Evolutionary conservation across 2,113 vertebrate genomes (phyloP).

Genomic region (Pycnonotus jocosus): DNA sequence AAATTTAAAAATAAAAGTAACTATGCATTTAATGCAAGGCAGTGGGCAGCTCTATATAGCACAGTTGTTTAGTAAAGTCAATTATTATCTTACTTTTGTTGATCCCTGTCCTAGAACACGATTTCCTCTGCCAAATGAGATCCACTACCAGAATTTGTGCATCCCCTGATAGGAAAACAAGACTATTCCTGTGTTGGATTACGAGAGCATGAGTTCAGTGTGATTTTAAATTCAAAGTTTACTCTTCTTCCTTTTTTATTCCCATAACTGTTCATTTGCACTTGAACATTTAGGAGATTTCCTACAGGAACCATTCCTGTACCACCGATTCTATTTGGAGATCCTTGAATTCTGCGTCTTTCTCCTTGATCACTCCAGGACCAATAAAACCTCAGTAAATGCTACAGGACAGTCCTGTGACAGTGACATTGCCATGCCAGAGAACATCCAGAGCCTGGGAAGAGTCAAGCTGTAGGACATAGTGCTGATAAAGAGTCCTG

Average conservation of each 20-base stretch:
- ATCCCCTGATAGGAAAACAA: not conserved
- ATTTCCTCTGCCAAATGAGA: not conserved
- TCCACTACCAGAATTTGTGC: not conserved
- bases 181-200: not conserved
- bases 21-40: not conserved
- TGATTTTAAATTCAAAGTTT: not conserved
- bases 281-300: not conserved
- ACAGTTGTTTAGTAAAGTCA: not conserved
- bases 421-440: not conserved
- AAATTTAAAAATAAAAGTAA: not conserved
- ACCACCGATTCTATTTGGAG: fast-evolving
- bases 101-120: not conserved
- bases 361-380: not conserved
- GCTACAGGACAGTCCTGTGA: not conserved
- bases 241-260: too few relatives aligned
- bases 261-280: not conserved
- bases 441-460: not conserved
- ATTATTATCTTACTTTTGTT: not conserved
- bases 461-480: fast-evolving
- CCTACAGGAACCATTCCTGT: not conserved
- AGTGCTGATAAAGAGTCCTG: not conserved
- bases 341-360: not conserved
- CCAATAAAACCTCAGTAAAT: not conserved
- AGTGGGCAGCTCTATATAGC: not conserved
- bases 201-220: fast-evolving